These are phyloP conservation scores for Myripristis jacobus DNA, from an alignment of 2,797 vertebrate genomes.

Conservation along the genomic window DNA sequence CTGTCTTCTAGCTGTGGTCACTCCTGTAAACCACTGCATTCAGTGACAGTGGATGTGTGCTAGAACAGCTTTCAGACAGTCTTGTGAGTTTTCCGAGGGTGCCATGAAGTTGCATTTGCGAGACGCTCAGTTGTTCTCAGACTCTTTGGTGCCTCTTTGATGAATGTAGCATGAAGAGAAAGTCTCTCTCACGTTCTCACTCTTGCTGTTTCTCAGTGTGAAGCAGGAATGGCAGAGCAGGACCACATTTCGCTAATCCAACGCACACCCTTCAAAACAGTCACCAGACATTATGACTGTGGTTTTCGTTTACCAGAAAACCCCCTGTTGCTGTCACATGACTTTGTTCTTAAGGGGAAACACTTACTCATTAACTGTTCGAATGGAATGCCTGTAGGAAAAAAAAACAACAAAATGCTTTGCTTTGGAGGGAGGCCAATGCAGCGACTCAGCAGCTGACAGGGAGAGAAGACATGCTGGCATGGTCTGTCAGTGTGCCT, in stretches of 20 bases:
- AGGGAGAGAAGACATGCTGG: slow-evolving; percentile 55
- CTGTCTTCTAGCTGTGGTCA: not conserved
- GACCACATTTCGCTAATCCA: slow-evolving; percentile 20
- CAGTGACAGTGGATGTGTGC: not conserved
- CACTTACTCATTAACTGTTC: slow-evolving; percentile 63
- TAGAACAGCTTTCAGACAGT: not conserved
- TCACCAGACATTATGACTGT: slow-evolving; percentile 44
- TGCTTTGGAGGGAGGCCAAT: slow-evolving; percentile 73
- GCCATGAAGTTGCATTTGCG: slow-evolving; percentile 5
- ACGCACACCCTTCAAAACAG: slow-evolving; percentile 34
- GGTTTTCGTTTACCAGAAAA: slow-evolving; percentile 52
- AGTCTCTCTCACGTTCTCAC: slow-evolving; percentile 28
- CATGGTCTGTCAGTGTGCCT: slow-evolving; percentile 53
- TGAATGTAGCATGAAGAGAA: slow-evolving; percentile 23
- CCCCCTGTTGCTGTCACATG: slow-evolving; percentile 40
- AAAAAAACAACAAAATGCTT: slow-evolving; percentile 58
- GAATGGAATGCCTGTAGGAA: slow-evolving; percentile 70
- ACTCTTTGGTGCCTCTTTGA: slow-evolving; percentile 8
- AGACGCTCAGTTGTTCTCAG: not conserved
- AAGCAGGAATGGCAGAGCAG: slow-evolving; percentile 10
- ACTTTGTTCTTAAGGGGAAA: slow-evolving; percentile 67
- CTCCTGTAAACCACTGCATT: slow-evolving; percentile 1
- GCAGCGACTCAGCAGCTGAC: slow-evolving; percentile 58
- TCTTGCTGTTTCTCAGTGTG: slow-evolving; percentile 12
- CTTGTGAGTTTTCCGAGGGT: not conserved